Evolutionary conservation across 2,113 vertebrate genomes (phyloP), one percentile per base, ranked within the genome.

Genomic region (Burhinus bistriatus): DNA sequence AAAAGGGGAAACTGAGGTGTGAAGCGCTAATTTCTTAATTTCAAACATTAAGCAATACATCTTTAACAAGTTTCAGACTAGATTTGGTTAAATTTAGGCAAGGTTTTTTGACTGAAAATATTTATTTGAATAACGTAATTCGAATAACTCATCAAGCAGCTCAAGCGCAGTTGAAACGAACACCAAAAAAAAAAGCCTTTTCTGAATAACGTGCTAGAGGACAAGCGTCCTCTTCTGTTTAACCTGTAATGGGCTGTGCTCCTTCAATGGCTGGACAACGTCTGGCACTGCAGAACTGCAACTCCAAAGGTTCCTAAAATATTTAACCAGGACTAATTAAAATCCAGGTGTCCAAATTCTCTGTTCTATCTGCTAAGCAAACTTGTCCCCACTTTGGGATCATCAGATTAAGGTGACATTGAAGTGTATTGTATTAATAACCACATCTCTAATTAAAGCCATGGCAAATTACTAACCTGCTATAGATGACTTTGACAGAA

Each of bases 391-490:
- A 88, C 93, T 90, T 88, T 86, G 87, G 87, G 70, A 96, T 94
- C 78, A 38, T 95, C 88, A 83, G 75, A 95, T 80, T 89, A 96
- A 97, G 96, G 97, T 97, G 94, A 97, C 96, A 95, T 96, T 97
- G 93, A 97, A 96, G 42, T 80, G 84, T 59, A 71, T 86, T 88
- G 42, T 95, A 97, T 97, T 97, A 97, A 97, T 96, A 97, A 95
- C 92, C 55, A 59, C 91, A 95, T 93, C 89, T 92, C 96, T 97
- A 97, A 97, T 97, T 96, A 97, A 97, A 97, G 93, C 82, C 93
- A 55, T 2, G 19, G 79, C 87, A 97, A 97, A 96, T 96, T 97
- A 97, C 81, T 94, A 95, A 86, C 95, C 87, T 92, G 82, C 93
- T 83, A 64, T 87, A 55, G 84, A 96, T 97, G 95, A 97, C 95